Evolutionary conservation across 2,888 invertebrate species (phyloP), one percentile per base, ranked within the genome.

Genomic region (Odontothrips loti): DNA sequence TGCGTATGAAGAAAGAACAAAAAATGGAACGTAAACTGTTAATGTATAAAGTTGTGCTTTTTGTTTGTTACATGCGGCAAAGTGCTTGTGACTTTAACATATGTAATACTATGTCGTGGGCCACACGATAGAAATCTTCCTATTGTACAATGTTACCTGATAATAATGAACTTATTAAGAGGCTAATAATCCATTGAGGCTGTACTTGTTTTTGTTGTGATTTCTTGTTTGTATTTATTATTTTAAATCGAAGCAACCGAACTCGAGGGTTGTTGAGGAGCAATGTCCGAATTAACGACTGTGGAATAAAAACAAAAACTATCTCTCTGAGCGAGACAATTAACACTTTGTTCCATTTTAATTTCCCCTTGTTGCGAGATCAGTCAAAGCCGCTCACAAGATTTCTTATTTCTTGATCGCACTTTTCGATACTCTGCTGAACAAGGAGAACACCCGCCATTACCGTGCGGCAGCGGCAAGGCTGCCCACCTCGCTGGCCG

Each of bases 121-220:
- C 58, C 27, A 75, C 68, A 27, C 68, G 68, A 75, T 27, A 27
- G 12, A 23, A 27, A 75, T 75, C 68, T 75, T 75, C 68, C 68
- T 75, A 75, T 75, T 75, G 68, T 27, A 75, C 68, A n/a, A 75
- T 75, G 68, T 75, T 75, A 75, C 68, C 68, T 75, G 68, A 75
- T 75, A 75, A 75, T 75, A 75, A 75, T 75, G 23, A 9, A 75
- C 68, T 75, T 75, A 27, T 58, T 75, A 75, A 27, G 68, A 27
- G 23, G 68, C 68, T 75, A 75, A 75, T 75, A 11, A 43, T 43
- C 23, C 27, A 27, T n/a, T 27, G 68, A 75, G 68, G 68, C 68
- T 75, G 68, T 75, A 75, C 27, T 75, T 75, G 27, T 27, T 75
- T 75, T 75, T 75, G 27, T 27, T 75, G 27, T 27, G 27, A 27